Conservation (phyloP, 1,140 invertebrate genomes). For the Adelges cooleyi region DNA sequence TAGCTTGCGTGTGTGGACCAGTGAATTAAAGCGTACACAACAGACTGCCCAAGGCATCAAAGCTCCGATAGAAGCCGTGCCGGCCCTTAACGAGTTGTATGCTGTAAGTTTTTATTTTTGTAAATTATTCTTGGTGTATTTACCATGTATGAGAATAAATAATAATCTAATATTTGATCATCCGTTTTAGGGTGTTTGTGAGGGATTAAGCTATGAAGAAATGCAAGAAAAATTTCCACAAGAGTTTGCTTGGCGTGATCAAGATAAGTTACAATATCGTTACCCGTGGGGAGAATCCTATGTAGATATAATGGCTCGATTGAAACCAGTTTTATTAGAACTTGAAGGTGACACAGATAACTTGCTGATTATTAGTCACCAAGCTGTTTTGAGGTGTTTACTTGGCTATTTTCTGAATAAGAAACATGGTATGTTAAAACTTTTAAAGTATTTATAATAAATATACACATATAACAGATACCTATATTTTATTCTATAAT, state of each 20-base stretch:
- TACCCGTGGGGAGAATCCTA: slow-evolving; percentile 88
- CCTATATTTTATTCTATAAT: not conserved
- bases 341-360: slow-evolving; percentile 67
- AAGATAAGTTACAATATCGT: slow-evolving; percentile 83
- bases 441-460: slow-evolving; percentile 5
- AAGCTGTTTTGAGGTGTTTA: slow-evolving; percentile 81
- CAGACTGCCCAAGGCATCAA: slow-evolving; percentile 71
- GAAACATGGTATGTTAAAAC: slow-evolving; percentile 46
- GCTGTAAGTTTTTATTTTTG: slow-evolving; percentile 42
- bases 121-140: not conserved
- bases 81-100: slow-evolving; percentile 78
- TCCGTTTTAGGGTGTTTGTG: slow-evolving; percentile 68
- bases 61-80: slow-evolving; percentile 65
- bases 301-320: slow-evolving; percentile 71
- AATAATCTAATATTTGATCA: not conserved
- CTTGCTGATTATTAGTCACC: slow-evolving; percentile 78
- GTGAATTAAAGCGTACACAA: slow-evolving; percentile 71
- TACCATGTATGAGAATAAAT: not conserved
- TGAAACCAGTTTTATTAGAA: slow-evolving; percentile 66
- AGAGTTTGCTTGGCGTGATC: slow-evolving; percentile 80
- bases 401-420: slow-evolving; percentile 83
- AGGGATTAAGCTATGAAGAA: slow-evolving; percentile 86
- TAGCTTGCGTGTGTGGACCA: slow-evolving; percentile 76
- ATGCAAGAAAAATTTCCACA: slow-evolving; percentile 79
- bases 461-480: not conserved